Conservation (phyloP, 2,888 invertebrate genomes). For the Lacanobia wlatinum region DNA sequence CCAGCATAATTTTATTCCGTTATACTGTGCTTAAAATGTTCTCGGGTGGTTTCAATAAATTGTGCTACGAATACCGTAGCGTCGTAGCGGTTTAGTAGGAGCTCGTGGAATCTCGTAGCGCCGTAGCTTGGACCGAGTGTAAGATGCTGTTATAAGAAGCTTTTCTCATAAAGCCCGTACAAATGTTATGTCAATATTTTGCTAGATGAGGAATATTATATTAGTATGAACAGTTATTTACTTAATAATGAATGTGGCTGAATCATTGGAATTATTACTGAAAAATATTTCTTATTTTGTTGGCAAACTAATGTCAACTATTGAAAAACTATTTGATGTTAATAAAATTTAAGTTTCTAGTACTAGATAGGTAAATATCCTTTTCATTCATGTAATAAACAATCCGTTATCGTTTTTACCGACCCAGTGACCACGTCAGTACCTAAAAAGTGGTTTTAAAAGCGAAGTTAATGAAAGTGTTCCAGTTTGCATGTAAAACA, state of each 20-base stretch:
- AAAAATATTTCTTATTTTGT: too few species aligned
- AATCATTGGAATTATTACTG: too few species aligned
- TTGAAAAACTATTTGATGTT: too few species aligned
- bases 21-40: conserved; percentile 35
- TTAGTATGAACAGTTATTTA: neutral
- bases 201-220: neutral
- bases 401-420: too few species aligned
- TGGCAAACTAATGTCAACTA: too few species aligned
- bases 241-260: too few species aligned
- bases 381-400: too few species aligned
- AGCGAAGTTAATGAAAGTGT: too few species aligned
- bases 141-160: neutral
- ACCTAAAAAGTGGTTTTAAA: too few species aligned
- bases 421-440: too few species aligned
- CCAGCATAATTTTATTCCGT: conserved; percentile 51
- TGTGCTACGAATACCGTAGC: conserved; percentile 36
- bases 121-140: neutral
- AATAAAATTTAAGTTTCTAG: neutral
- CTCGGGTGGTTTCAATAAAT: conserved; percentile 5
- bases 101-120: conserved; percentile 5
- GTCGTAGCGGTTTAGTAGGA: conserved; percentile 17
- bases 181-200: neutral
- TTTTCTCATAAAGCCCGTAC: neutral
- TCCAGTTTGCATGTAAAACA: too few species aligned
- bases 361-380: too few species aligned